phyloP scores from a whole-genome alignment of 2,888 invertebrate species.

The Mechanitis mazaeus region DNA sequence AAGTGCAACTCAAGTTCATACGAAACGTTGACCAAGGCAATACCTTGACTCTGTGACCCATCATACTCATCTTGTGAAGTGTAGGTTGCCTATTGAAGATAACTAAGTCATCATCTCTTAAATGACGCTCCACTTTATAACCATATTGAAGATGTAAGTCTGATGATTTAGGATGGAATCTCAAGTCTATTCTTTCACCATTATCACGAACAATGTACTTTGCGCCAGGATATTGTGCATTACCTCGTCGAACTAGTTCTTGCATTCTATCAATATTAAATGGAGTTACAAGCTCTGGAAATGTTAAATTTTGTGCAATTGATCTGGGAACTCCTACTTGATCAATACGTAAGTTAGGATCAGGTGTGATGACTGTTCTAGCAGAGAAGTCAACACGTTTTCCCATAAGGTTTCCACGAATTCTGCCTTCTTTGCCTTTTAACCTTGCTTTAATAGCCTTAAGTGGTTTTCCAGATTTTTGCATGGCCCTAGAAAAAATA shows the following conservation, averaged over 20 bases:
- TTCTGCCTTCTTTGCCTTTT: conserved; percentile 99
- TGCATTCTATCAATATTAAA: conserved; percentile 98
- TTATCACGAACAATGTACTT: conserved; percentile 99
- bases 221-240: conserved; percentile 99
- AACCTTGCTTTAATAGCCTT: conserved; percentile 97
- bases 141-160: conserved; percentile 97
- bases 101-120: conserved; percentile 97
- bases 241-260: conserved; percentile 96
- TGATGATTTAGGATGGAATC: conserved; percentile 98
- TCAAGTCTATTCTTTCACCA: conserved; percentile 97
- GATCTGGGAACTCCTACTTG: conserved; percentile 98
- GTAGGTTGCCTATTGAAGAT: conserved; percentile 99
- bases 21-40: conserved; percentile 99
- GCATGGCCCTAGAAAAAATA: conserved; percentile 86
- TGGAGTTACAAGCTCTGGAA: conserved; percentile 99
- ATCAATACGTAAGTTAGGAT: conserved; percentile 95
- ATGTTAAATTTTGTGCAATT: conserved; percentile 99
- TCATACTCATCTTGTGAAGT: conserved; percentile 99
- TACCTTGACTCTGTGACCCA: conserved; percentile 98
- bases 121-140: conserved; percentile 97
- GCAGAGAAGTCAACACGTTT: conserved; percentile 99
- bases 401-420: conserved; percentile 99
- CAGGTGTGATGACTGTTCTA: conserved; percentile 98
- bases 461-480: conserved; percentile 98
- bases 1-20: conserved; percentile 98